phyloP scores from a whole-genome alignment of 2,888 invertebrate species.

The Hetaerina titia region DNA sequence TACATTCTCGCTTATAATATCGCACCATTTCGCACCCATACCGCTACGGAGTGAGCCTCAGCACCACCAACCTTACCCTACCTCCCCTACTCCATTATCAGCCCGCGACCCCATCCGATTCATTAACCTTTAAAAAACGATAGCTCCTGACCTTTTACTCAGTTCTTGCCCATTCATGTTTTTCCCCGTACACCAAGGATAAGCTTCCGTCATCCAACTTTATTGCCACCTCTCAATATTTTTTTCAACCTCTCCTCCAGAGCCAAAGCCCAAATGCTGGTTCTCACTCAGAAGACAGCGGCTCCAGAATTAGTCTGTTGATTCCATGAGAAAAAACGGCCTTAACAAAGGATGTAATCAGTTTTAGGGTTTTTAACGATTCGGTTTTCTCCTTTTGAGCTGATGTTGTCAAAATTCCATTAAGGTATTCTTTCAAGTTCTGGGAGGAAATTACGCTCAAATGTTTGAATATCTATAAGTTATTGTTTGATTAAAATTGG shows the following conservation, averaged over 20 bases:
- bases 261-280: neutral
- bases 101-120: neutral
- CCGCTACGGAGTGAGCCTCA: neutral
- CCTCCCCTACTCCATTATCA: neutral
- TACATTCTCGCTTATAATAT: neutral
- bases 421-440: too few relatives aligned
- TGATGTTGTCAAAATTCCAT: neutral
- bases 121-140: slow-evolving; percentile 65
- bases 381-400: neutral
- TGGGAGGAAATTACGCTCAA: too few relatives aligned
- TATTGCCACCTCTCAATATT: neutral
- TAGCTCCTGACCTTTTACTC: slow-evolving; percentile 61
- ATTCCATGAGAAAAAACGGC: neutral
- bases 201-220: neutral
- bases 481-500: too few relatives aligned
- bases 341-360: neutral
- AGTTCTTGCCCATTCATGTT: slow-evolving; percentile 35
- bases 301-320: neutral
- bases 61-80: neutral
- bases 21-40: neutral
- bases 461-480: too few relatives aligned
- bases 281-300: neutral
- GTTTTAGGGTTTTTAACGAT: neutral
- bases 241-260: neutral
- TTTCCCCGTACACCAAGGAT: neutral